phyloP scores from a whole-genome alignment of 2,888 invertebrate genomes.

The Lasioglossum marginatum region DNA sequence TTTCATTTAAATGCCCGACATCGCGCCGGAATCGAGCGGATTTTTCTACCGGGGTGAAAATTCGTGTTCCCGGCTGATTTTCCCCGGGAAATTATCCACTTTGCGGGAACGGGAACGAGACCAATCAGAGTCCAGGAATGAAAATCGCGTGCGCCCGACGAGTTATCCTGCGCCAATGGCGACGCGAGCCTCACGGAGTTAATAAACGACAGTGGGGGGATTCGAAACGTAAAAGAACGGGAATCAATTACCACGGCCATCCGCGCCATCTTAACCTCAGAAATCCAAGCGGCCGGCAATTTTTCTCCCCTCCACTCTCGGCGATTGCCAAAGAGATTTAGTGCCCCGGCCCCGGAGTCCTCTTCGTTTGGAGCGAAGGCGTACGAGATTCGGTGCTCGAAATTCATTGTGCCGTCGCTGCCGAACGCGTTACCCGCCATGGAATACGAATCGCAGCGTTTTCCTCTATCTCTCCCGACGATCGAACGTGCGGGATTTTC shows the following conservation, averaged over 20 bases:
- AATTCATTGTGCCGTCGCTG: conserved; percentile 65
- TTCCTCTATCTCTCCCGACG: not conserved
- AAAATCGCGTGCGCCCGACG: not conserved
- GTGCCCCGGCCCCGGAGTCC: conserved; percentile 66
- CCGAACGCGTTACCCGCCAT: conserved; percentile 29
- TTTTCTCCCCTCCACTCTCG: conserved; percentile 78
- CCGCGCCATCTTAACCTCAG: conserved; percentile 63
- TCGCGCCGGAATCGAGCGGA: not conserved
- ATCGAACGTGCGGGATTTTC: conserved; percentile 1
- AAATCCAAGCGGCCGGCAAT: conserved; percentile 68
- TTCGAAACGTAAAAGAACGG: conserved; percentile 52
- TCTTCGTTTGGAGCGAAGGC: conserved; percentile 67
- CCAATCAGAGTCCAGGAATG: not conserved
- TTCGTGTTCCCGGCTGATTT: not conserved
- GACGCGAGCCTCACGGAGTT: conserved; percentile 8
- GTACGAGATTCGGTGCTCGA: conserved; percentile 61
- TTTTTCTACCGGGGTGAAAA: not conserved
- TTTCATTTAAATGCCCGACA: conserved; percentile 7
- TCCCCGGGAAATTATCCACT: not conserved
- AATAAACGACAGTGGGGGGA: conserved; percentile 30
- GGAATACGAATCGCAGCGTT: conserved; percentile 42
- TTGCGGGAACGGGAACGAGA: not conserved
- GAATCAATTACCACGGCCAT: conserved; percentile 65
- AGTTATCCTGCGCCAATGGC: conserved; percentile 1
- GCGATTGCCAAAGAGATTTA: conserved; percentile 81